Evolutionary conservation across 2,113 vertebrate species (phyloP).

Genomic region (Rhombomys opimus): DNA sequence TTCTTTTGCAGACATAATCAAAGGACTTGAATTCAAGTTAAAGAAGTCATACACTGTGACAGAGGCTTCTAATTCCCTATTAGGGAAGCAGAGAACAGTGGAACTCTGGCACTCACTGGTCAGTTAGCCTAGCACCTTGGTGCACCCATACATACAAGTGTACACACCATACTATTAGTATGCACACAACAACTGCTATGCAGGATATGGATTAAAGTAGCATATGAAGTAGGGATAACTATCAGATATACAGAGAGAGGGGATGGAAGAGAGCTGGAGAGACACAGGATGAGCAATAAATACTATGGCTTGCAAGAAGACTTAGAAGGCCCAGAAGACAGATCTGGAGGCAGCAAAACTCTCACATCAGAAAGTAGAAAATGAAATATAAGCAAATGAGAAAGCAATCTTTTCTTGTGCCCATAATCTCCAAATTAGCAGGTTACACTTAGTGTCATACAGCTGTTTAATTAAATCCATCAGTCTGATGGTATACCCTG

Average conservation of each 20-base stretch:
- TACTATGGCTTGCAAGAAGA: background rate
- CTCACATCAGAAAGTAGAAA: background rate
- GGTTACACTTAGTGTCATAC: background rate
- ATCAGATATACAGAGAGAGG: background rate
- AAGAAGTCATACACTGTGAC: background rate
- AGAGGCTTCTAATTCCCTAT: background rate
- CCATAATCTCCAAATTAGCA: background rate
- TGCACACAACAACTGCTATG: background rate
- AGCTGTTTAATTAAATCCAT: conserved; percentile 19
- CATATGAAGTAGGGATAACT: background rate
- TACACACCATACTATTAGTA: background rate
- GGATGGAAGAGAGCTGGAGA: background rate
- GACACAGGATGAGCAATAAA: background rate
- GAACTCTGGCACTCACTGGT: background rate
- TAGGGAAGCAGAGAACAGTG: background rate
- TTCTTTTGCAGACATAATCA: background rate
- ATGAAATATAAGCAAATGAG: background rate
- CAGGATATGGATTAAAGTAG: background rate
- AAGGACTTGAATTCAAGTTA: background rate
- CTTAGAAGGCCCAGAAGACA: background rate
- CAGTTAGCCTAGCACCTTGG: background rate
- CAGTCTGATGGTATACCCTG: background rate
- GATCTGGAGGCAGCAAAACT: background rate
- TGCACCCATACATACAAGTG: background rate
- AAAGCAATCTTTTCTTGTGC: background rate